Evolutionary conservation across 2,113 vertebrate genomes (phyloP).

Genomic region (Istiophorus platypterus): DNA sequence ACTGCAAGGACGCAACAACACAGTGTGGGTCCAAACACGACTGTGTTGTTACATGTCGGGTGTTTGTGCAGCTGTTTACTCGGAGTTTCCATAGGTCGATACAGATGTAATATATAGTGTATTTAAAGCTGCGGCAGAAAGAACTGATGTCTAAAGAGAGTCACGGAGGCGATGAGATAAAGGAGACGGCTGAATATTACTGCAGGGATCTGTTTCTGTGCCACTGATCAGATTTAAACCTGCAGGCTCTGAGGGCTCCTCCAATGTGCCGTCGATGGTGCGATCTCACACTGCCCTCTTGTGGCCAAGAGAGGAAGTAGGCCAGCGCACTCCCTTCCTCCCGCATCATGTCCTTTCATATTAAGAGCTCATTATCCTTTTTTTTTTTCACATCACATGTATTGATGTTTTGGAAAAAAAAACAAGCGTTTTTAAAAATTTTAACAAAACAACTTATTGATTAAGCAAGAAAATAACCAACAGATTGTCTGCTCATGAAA

Average conservation of each 20-base stretch:
- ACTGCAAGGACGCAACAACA: not conserved
- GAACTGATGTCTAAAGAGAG: not conserved
- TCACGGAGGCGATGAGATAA: not conserved
- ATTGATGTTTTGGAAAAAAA: too few relatives aligned
- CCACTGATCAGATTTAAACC: not conserved
- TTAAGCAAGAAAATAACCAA: not conserved
- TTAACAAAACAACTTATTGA: not conserved
- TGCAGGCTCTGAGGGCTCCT: not conserved
- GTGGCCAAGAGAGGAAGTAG: slow-evolving; percentile 45
- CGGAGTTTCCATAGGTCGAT: not conserved
- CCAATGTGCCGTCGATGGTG: not conserved
- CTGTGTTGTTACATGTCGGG: not conserved
- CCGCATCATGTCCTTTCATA: slow-evolving; percentile 27
- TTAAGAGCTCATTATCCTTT: slow-evolving; percentile 17
- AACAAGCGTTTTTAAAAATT: too few relatives aligned
- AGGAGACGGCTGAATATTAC: not conserved
- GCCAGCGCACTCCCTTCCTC: not conserved
- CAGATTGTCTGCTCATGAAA: not conserved
- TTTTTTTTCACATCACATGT: not conserved
- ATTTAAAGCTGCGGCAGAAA: not conserved
- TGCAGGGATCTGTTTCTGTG: not conserved
- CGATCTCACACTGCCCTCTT: slow-evolving; percentile 60
- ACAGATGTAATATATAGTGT: not conserved
- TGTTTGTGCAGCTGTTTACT: not conserved
- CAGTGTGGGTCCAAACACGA: not conserved